Conservation (phyloP, 2,888 invertebrate species). For the Oasisia sp. region DNA sequence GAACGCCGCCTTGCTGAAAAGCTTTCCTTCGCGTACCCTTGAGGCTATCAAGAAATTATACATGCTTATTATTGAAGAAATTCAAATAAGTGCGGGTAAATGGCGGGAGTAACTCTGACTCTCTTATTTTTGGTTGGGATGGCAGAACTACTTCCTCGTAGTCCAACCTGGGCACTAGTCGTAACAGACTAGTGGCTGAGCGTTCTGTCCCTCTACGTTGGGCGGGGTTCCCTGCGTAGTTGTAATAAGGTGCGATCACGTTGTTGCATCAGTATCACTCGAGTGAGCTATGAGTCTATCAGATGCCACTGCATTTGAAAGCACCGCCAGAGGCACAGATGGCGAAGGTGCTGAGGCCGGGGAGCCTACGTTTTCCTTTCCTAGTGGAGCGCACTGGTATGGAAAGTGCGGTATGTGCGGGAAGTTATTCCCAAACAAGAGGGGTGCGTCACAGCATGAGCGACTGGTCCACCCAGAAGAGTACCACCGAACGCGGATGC, state of each 20-base stretch:
- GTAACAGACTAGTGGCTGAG: neutral
- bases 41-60: too few species aligned
- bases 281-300: neutral
- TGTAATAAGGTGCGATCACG: neutral
- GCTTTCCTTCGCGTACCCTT: too few species aligned
- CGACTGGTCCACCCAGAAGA: neutral
- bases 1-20: too few species aligned
- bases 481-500: neutral
- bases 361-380: too few species aligned
- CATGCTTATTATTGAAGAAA: too few species aligned
- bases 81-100: too few species aligned
- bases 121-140: conserved; percentile 17
- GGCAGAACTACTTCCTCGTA: neutral
- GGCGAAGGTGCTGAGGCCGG: too few species aligned
- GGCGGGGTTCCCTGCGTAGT: conserved; percentile 13
- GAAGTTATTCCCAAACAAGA: neutral
- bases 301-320: neutral
- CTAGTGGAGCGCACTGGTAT: too few species aligned
- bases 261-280: neutral
- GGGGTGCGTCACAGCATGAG: neutral
- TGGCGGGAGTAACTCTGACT: too few species aligned
- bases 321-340: too few species aligned
- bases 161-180: neutral
- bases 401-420: neutral
- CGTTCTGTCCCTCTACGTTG: conserved; percentile 17